Evolutionary conservation across 2,888 invertebrate genomes (phyloP).

Genomic region (Drosophila emarginata): DNA sequence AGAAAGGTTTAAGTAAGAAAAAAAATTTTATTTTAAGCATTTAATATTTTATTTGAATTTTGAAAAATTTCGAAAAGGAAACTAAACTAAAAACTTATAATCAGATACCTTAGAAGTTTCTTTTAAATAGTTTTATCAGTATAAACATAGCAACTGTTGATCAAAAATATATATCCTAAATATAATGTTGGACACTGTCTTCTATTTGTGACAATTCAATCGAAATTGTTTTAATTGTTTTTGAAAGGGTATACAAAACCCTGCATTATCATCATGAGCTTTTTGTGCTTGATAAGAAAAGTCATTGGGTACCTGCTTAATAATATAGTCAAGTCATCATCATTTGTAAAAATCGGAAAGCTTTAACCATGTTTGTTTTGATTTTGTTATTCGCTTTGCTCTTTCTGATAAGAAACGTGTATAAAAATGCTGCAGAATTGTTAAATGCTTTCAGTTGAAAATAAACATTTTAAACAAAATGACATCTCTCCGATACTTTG

Average conservation of each 20-base stretch:
- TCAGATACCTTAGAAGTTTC: no score
- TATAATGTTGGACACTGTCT: no score
- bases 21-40: no score
- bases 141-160: no score
- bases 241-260: background rate
- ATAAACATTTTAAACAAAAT: background rate
- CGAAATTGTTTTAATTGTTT: no score
- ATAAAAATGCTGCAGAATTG: conserved; percentile 11
- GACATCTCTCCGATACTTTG: background rate
- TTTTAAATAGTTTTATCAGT: no score
- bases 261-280: background rate
- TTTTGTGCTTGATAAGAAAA: background rate
- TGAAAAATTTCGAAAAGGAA: no score
- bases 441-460: background rate
- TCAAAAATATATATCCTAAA: no score
- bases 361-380: conserved; percentile 19
- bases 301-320: background rate
- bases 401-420: conserved; percentile 22
- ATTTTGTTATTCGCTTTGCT: conserved; percentile 22
- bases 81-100: no score
- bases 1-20: no score
- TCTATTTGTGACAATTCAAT: no score
- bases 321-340: background rate
- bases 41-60: no score
- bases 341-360: background rate